Evolutionary conservation across 2,113 vertebrate genomes (phyloP), one percentile per base, ranked within the genome.

Genomic region (Antigone vipio): DNA sequence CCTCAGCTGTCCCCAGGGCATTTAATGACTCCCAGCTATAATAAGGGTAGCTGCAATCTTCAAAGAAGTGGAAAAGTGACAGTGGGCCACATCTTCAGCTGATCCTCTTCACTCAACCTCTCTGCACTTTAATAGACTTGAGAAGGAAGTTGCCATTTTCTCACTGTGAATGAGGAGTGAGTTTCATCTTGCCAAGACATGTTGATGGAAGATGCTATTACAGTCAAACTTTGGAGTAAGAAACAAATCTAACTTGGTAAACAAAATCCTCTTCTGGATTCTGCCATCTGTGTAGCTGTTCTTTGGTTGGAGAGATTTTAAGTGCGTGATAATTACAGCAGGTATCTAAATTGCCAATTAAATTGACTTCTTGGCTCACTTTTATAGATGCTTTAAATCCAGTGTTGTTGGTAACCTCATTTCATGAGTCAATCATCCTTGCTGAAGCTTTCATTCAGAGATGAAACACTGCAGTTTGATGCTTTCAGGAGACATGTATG

Each of bases 371-470:
- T 77, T 81, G 85, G 78, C 44, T 92, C 91, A 85, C 89, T 95
- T 94, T 82, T 93, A 17, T 93, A 49, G 77, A 22, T 78, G 73
- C 52, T 92, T 94, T 60, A 82, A 67, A 93, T 77, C 60, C 49
- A 71, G 3, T 91, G 75, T 81, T 86, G 90, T 86, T 75, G 81
- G 74, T 96, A 97, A 88, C 95, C 96, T 95, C 73, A 96, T 97
- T 97, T 92, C 38, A 20, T 67, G 72, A 95, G 78, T 92, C 85
- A 95, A 69, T 92, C 93, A 88, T 94, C 64, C 14, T 89, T 35
- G 73, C 64, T 87, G 88, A 73, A 89, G 89, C 93, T 96, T 94
- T 96, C 81, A 86, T 94, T 96, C 76, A 87, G 89, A 97, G 95
- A 95, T 96, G 93, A 97, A 97, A 95, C 73, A 30, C 42, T 73